Percentiles rank a stretch among this genome's conserved stretches.
These are phyloP conservation scores for Telmatochromis sp. DNA, from an alignment of 2,113 vertebrate species.

Conservation along the genomic window DNA sequence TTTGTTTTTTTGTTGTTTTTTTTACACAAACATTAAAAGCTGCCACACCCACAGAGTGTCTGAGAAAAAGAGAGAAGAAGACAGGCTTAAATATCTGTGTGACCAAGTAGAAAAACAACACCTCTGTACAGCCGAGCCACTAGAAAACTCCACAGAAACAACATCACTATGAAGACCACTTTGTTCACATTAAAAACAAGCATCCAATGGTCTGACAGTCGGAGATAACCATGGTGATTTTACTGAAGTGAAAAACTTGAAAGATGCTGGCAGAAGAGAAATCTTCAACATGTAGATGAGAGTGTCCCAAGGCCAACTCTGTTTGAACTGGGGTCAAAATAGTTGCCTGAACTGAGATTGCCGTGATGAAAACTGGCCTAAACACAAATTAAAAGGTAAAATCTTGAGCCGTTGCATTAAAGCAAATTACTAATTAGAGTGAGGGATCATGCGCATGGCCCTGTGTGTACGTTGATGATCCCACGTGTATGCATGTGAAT, in stretches of 20 bases:
- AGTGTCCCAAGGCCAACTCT: not conserved
- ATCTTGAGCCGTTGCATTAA: not conserved
- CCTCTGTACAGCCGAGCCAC: conserved; percentile 55
- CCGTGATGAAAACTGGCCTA: not conserved
- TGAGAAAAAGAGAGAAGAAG: conserved; percentile 1
- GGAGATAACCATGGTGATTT: not conserved
- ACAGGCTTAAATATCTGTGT: conserved; percentile 23
- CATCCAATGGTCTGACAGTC: conserved; percentile 22
- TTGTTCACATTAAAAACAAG: conserved; percentile 54
- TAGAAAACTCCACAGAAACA: conserved; percentile 60
- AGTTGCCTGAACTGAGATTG: not conserved
- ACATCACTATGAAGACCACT: conserved; percentile 57
- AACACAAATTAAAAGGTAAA: not conserved
- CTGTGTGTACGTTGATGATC: conserved; percentile 87
- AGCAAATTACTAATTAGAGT: not conserved
- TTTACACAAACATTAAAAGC: conserved; percentile 55
- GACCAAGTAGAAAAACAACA: conserved; percentile 56
- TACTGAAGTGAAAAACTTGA: not conserved
- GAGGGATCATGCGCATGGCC: conserved; percentile 73
- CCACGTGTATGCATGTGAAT: conserved; percentile 95
- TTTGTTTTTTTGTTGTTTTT: not conserved
- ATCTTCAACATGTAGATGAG: conserved; percentile 1
- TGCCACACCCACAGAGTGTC: conserved; percentile 43
- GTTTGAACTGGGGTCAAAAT: not conserved
- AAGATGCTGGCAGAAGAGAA: not conserved